Percentiles rank a stretch among this genome's conserved stretches.
Conservation (phyloP, 1,140 invertebrate genomes). For the Diabrotica virgifera region DNA sequence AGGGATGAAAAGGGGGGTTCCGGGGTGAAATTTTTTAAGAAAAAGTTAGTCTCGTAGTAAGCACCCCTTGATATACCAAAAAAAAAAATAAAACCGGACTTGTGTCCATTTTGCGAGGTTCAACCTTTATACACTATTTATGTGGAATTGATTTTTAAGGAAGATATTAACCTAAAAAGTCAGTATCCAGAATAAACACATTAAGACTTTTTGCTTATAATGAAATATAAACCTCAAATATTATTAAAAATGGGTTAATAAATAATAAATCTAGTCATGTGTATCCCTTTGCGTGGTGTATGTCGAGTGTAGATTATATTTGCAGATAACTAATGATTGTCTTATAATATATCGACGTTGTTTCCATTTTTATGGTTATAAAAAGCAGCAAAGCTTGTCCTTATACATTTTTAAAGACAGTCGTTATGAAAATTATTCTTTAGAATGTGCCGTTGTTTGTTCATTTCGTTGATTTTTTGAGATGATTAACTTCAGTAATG, state of each 20-base stretch:
- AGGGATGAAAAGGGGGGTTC: no score
- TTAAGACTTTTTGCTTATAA: conserved; percentile 37
- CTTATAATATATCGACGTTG: conserved; percentile 24
- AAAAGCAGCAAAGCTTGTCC: conserved; percentile 10
- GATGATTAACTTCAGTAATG: conserved; percentile 2
- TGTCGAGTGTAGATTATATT: conserved; percentile 28
- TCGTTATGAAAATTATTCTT: conserved; percentile 19
- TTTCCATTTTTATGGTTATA: conserved; percentile 18
- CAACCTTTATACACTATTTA: no score
- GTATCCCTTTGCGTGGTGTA: conserved; percentile 29
- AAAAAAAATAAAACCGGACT: no score
- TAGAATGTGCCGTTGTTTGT: conserved; percentile 12
- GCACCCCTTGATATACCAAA: no score
- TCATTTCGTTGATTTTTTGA: conserved; percentile 10
- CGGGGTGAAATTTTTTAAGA: no score
- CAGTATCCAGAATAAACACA: conserved; percentile 22
- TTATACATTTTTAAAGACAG: conserved; percentile 22
- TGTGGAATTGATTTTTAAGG: no score
- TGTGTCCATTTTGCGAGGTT: no score
- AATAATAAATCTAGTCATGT: conserved; percentile 39
- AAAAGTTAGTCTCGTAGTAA: no score
- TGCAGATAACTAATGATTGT: conserved; percentile 31
- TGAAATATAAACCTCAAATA: conserved; percentile 35
- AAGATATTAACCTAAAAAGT: no score
- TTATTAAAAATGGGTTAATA: conserved; percentile 33